phyloP scores from a whole-genome alignment of 2,113 vertebrate genomes.

The Caracal caracal region DNA sequence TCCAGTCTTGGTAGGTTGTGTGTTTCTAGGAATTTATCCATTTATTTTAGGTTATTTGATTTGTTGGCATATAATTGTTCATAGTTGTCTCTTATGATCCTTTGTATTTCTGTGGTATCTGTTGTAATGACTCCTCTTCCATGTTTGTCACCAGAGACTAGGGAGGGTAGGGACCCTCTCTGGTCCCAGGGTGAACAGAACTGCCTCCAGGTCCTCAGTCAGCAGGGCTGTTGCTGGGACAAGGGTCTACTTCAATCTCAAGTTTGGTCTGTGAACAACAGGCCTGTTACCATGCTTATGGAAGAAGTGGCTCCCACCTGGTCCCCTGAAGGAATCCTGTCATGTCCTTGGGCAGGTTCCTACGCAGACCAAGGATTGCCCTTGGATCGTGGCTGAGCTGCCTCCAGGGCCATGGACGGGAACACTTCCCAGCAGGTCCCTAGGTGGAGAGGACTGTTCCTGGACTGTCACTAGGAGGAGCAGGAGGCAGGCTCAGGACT shows the following conservation, averaged over 20 bases:
- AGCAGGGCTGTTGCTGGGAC: not conserved
- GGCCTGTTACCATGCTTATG: not conserved
- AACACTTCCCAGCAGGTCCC: not conserved
- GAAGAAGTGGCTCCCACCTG: not conserved
- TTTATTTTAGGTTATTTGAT: not conserved
- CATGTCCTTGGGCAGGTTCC: no score
- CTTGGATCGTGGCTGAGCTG: not conserved
- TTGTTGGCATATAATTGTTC: not conserved
- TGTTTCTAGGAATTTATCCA: not conserved
- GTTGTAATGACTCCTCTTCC: not conserved
- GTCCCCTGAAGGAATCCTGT: not conserved
- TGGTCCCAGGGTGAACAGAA: no score
- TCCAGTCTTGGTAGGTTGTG: no score
- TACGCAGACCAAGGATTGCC: not conserved
- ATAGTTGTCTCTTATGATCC: not conserved
- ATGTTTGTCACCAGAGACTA: not conserved
- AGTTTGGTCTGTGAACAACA: not conserved
- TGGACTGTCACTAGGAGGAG: no score
- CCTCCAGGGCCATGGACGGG: not conserved
- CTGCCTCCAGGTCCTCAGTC: not conserved
- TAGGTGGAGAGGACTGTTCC: not conserved
- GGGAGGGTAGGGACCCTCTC: not conserved
- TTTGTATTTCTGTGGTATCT: not conserved
- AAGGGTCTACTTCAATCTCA: not conserved
- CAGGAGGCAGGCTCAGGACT: no score